These are phyloP conservation scores for Sesamia nonagrioides DNA, from an alignment of 1,140 invertebrate species.

Conservation along the genomic window DNA sequence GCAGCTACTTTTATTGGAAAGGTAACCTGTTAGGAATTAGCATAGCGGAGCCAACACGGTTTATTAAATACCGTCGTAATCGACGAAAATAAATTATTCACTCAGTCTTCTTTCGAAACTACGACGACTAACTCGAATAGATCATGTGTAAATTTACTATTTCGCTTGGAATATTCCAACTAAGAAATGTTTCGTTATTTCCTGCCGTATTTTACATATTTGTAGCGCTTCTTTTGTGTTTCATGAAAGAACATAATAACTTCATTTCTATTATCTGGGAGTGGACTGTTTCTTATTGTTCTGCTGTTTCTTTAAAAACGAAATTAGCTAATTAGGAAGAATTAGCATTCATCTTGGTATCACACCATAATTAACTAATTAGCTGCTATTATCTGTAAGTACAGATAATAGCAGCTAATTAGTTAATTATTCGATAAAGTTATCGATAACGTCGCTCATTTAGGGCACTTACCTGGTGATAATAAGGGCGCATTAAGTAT, in stretches of 20 bases:
- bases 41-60: background rate
- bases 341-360: too few species aligned
- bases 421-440: too few species aligned
- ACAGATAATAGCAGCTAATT: too few species aligned
- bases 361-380: too few species aligned
- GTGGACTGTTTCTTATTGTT: too few species aligned
- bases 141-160: background rate
- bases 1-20: conserved; percentile 52
- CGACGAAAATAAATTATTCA: conserved; percentile 9
- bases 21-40: background rate
- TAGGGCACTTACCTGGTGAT: background rate
- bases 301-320: too few species aligned
- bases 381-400: conserved; percentile 15
- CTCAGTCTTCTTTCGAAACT: background rate
- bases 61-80: background rate
- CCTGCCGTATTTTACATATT: too few species aligned
- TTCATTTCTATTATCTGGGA: too few species aligned
- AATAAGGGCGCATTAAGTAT: conserved; percentile 26
- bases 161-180: background rate
- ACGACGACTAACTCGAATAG: background rate
- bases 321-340: too few species aligned
- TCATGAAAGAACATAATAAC: too few species aligned
- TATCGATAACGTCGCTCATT: conserved; percentile 21
- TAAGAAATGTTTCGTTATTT: too few species aligned
- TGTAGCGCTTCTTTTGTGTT: too few species aligned